Evolutionary conservation across 2,797 vertebrate species (phyloP).

Genomic region (Allobates femoralis): DNA sequence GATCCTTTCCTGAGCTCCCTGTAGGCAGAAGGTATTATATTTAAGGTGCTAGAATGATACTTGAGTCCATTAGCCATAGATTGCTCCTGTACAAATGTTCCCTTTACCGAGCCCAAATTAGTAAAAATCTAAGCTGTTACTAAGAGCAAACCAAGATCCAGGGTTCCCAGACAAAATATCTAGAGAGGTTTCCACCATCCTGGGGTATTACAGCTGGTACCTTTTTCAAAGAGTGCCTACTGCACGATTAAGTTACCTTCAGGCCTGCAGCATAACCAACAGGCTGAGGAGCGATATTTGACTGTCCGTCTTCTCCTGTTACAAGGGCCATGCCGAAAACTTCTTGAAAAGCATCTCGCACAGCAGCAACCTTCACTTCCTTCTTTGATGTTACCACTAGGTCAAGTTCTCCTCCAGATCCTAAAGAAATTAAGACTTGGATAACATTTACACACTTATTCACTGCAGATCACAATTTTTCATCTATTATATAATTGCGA

Average conservation of each 20-base stretch:
- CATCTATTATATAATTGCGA: no score
- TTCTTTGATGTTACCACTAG: constrained; percentile 93
- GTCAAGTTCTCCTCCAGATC: constrained; percentile 93
- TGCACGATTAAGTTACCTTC: constrained; percentile 78
- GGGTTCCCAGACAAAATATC: no score
- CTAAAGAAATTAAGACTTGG: constrained; percentile 71
- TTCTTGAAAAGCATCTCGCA: constrained; percentile 95
- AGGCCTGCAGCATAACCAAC: constrained; percentile 94
- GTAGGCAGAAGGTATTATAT: constrained; percentile 13
- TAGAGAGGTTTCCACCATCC: no score
- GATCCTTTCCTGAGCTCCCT: constrained; percentile 97
- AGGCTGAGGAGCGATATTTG: constrained; percentile 95
- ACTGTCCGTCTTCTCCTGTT: constrained; percentile 88
- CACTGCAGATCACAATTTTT: not conserved
- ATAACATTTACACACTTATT: not conserved
- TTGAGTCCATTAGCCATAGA: not conserved
- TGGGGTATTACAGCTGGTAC: no score
- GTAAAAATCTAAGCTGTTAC: no score
- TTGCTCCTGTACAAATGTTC: not conserved
- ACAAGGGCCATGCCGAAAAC: constrained; percentile 95
- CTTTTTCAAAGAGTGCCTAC: no score
- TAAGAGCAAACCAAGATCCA: not conserved
- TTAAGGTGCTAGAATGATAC: not conserved
- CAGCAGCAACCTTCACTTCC: constrained; percentile 87
- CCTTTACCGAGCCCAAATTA: no score